phyloP scores from a whole-genome alignment of 2,113 vertebrate species.

The Halichoeres trimaculatus region DNA sequence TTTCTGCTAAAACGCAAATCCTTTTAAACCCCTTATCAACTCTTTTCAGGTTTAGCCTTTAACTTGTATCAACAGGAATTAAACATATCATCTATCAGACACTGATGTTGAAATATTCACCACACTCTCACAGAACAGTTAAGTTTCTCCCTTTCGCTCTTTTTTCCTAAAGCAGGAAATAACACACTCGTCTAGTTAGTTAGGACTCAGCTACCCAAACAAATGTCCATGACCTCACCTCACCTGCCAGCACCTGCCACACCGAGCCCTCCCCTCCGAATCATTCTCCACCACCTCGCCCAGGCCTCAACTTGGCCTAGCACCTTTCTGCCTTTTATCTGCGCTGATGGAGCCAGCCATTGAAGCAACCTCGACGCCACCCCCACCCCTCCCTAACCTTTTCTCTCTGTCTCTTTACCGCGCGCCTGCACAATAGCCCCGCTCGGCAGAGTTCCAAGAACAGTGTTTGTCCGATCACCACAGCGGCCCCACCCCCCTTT shows the following conservation, averaged over 20 bases:
- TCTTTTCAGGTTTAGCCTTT: not conserved
- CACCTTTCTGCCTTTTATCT: constrained; percentile 72
- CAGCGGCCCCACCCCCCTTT: constrained; percentile 60
- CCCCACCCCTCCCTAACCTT: constrained; percentile 53
- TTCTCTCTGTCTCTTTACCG: constrained; percentile 64
- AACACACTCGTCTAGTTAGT: not conserved
- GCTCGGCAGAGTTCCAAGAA: constrained; percentile 75
- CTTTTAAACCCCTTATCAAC: not conserved
- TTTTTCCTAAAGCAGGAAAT: not conserved
- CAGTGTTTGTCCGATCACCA: constrained; percentile 70
- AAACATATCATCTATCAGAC: not conserved
- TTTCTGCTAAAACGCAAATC: not conserved
- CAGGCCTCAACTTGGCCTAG: constrained; percentile 53
- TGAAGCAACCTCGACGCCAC: constrained; percentile 46
- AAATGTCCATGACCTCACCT: constrained; percentile 1
- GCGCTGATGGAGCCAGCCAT: constrained; percentile 56
- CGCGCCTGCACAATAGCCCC: constrained; percentile 70
- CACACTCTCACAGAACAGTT: not conserved
- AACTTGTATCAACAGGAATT: not conserved
- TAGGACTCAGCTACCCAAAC: not conserved
- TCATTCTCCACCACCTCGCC: constrained; percentile 24
- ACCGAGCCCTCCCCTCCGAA: not conserved
- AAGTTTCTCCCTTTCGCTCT: not conserved
- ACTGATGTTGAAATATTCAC: not conserved
- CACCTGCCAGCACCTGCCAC: constrained; percentile 46